Conservation (phyloP, 2,888 invertebrate species). For the Agonum fuliginosum region DNA sequence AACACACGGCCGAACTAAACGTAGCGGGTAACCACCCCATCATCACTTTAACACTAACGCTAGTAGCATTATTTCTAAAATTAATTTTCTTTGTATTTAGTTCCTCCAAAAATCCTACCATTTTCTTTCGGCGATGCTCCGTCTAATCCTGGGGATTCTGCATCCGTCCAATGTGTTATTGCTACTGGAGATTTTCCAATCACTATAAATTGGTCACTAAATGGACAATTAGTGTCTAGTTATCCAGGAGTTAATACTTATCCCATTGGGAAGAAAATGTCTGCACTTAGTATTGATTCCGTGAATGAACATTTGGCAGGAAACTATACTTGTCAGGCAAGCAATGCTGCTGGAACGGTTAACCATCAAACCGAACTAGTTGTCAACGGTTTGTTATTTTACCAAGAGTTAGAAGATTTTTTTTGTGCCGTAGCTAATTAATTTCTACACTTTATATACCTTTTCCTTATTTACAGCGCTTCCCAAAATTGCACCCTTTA, state of each 20-base stretch:
- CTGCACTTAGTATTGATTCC: constrained; percentile 39
- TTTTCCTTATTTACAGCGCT: constrained; percentile 69
- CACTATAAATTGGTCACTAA: constrained; percentile 39
- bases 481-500: constrained; percentile 76
- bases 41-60: no score
- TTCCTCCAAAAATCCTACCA: constrained; percentile 50
- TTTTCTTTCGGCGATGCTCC: constrained; percentile 74
- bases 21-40: constrained; percentile 87
- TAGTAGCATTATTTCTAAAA: neutral
- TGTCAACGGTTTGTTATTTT: constrained; percentile 73
- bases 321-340: constrained; percentile 80
- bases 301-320: constrained; percentile 71
- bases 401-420: no score
- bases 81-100: constrained; percentile 34
- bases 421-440: neutral
- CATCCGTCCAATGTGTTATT: constrained; percentile 77
- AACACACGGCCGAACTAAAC: constrained; percentile 81
- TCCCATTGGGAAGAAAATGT: constrained; percentile 70
- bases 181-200: constrained; percentile 51
- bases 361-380: constrained; percentile 78
- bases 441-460: no score
- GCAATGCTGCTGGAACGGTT: constrained; percentile 79
- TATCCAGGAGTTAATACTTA: constrained; percentile 75
- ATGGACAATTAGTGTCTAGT: constrained; percentile 17
- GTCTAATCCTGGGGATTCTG: constrained; percentile 86